A percentile compares a stretch with the other conserved stretches of the same genome.
Evolutionary conservation across 1,140 invertebrate genomes (phyloP).

Genomic region (Trialeurodes vaporariorum): DNA sequence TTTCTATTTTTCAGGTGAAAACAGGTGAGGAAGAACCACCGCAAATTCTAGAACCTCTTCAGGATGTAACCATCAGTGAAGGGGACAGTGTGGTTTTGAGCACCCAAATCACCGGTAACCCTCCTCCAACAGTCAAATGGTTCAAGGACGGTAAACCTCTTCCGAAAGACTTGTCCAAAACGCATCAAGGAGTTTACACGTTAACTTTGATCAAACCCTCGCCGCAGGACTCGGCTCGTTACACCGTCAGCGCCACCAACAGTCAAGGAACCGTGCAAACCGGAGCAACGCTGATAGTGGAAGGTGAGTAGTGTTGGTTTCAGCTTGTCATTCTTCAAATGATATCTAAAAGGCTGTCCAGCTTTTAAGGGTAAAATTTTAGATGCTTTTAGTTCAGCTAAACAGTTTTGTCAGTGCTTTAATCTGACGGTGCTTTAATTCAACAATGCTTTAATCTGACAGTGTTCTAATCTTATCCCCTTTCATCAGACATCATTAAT

Average conservation of each 20-base stretch:
- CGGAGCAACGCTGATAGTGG: slow-evolving; percentile 59
- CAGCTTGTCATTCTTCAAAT: too few relatives aligned
- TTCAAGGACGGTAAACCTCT: slow-evolving; percentile 60
- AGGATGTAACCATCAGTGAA: slow-evolving; percentile 58
- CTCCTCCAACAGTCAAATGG: slow-evolving; percentile 65
- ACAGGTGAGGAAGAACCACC: slow-evolving; percentile 63
- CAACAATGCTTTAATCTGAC: too few relatives aligned
- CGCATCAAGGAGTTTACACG: slow-evolving; percentile 52
- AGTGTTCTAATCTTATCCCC: too few relatives aligned
- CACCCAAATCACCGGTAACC: slow-evolving; percentile 68
- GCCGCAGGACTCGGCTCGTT: slow-evolving; percentile 57
- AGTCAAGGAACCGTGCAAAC: slow-evolving; percentile 61
- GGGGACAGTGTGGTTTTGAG: slow-evolving; percentile 61
- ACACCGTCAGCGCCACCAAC: slow-evolving; percentile 68
- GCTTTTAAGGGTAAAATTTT: too few relatives aligned
- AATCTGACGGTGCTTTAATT: too few relatives aligned
- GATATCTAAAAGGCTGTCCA: too few relatives aligned
- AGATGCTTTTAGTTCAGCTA: too few relatives aligned
- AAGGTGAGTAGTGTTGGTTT: slow-evolving; percentile 50
- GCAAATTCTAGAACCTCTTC: slow-evolving; percentile 64
- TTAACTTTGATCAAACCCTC: slow-evolving; percentile 52
- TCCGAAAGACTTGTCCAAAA: slow-evolving; percentile 34
- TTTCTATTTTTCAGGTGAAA: slow-evolving; percentile 40
- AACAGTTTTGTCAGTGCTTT: too few relatives aligned
- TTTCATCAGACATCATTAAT: too few relatives aligned